These are phyloP conservation scores for Spongilla lacustris DNA, from an alignment of 37 sponge, comb jelly and placozoan species.

Conservation along the genomic window DNA sequence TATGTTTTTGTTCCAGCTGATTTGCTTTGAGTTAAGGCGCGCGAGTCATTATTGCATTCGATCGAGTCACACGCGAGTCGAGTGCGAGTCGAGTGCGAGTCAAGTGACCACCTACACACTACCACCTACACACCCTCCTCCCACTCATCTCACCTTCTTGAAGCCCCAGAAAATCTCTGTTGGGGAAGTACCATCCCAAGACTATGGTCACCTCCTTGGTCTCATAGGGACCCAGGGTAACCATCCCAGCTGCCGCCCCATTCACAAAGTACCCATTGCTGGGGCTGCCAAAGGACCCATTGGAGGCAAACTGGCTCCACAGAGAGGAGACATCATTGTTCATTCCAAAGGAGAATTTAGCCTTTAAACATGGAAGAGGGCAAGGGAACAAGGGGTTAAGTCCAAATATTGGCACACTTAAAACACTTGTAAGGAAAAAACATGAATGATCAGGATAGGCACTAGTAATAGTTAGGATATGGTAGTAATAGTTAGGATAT, in stretches of 20 bases:
- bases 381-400: no score
- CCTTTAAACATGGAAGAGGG: neutral
- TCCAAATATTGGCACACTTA: no score
- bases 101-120: no score
- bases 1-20: no score
- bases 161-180: slow-evolving; percentile 34
- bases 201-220: slow-evolving; percentile 31
- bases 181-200: slow-evolving; percentile 41
- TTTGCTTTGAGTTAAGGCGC: no score
- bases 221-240: slow-evolving; percentile 5
- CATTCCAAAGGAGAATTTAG: neutral
- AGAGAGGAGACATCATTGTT: slow-evolving; percentile 4
- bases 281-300: neutral
- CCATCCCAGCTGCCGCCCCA: slow-evolving; percentile 14
- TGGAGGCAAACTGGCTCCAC: slow-evolving; percentile 8
- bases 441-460: no score
- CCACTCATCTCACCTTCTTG: slow-evolving; percentile 9
- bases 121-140: neutral
- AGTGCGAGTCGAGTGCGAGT: no score
- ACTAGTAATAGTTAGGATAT: no score
- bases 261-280: neutral
- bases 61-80: no score
- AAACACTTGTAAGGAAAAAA: no score
- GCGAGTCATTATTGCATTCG: no score
- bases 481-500: no score